Percentiles rank a stretch among this genome's conserved stretches.
Evolutionary conservation across 2,113 vertebrate genomes (phyloP).

Genomic region (Prinia subflava): DNA sequence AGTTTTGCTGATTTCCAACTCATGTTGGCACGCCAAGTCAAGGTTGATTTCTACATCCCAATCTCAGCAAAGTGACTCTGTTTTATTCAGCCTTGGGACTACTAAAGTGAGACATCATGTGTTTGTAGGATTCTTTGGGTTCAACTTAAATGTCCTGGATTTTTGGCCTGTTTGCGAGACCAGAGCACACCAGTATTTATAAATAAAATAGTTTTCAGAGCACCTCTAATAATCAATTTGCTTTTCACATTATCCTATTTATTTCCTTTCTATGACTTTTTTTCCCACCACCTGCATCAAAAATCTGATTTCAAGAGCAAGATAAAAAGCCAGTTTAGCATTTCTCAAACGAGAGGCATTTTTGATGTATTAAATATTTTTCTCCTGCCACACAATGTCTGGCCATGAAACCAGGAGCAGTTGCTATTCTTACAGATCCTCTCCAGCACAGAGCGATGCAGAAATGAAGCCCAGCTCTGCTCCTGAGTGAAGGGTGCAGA

Average conservation of each 20-base stretch:
- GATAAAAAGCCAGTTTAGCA: neutral
- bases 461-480: neutral
- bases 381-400: neutral
- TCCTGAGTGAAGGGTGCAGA: neutral
- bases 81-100: neutral
- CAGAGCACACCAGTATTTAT: neutral
- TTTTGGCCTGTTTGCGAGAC: neutral
- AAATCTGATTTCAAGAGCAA: neutral
- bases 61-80: neutral
- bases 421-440: neutral
- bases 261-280: neutral
- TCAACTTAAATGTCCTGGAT: accelerated
- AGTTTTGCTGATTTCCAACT: neutral
- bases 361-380: neutral
- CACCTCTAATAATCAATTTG: neutral
- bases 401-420: neutral
- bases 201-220: neutral
- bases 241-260: neutral
- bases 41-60: neutral
- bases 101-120: neutral
- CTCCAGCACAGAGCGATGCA: neutral
- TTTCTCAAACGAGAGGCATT: neutral
- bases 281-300: neutral
- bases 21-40: neutral
- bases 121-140: neutral